Evolutionary conservation across 1,140 invertebrate species (phyloP), one percentile per base, ranked within the genome.

Genomic region (Hormaphis cornu): DNA sequence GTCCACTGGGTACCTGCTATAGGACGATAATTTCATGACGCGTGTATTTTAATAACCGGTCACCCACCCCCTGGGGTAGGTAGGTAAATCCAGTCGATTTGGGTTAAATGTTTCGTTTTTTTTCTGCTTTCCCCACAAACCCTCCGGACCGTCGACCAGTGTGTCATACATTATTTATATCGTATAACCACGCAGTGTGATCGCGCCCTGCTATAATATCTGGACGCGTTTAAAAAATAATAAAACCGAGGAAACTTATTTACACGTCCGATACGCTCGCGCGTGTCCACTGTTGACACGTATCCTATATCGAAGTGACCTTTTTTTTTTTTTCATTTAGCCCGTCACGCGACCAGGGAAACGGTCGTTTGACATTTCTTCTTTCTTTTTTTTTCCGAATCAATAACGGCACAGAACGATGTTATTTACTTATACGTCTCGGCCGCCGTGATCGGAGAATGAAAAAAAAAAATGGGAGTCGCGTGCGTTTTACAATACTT

Each of bases 241-340:
- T 50, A 63, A 63, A 66, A 33, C 7, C 56, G 20, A 9, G 24
- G 18, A 63, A 66, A 48, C 61, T 66, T 66, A 66, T 66, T 66
- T 66, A 66, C 44, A 66, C 61, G 42, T 22, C 26, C 35, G 44
- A 66, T n/a, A n/a, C 61, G 28, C 30, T 44, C 28, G 44, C 20
- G 22, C n/a, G n/a, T n/a, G n/a, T n/a, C n/a, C n/a, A n/a, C n/a
- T 66, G 61, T 66, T 66, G 61, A 66, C 61, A 66, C 61, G 50
- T 66, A 26, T n/a, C n/a, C n/a, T n/a, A n/a, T n/a, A n/a, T n/a
- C n/a, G n/a, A n/a, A 20, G 14, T 66, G 61, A 66, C 61, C 61
- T 66, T 66, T 66, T 61, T 66, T 66, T 66, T 66, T 66, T 61
- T 66, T 66, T 66, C 61, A 66, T 66, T 66, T 66, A 48, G 61